Evolutionary conservation across 1,140 invertebrate species (phyloP), one percentile per base, ranked within the genome.

Genomic region (Calliphora vicina): DNA sequence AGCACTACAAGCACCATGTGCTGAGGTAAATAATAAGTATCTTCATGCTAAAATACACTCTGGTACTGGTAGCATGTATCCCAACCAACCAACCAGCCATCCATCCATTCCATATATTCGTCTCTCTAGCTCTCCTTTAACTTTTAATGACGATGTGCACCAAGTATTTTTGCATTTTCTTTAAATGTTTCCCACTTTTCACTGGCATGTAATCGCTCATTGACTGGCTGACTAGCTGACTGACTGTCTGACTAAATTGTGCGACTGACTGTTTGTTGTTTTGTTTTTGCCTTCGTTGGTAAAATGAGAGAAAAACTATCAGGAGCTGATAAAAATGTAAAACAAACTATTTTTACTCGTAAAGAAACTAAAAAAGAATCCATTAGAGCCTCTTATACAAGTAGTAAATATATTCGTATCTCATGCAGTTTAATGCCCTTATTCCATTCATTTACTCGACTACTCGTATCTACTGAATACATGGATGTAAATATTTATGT

Each of bases 401-500:
- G 5, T 35, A 35, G 35, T 35, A n/a, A n/a, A n/a, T n/a, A 8
- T 35, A 35, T n/a, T n/a, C n/a, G 50, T 57, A 57, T 57, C 50
- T 57, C 61, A 25, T 8, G 20, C 61, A 67, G 61, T 67, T 67
- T 67, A 67, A 67, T 67, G 61, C 61, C 61, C 61, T 67, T 67
- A 67, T 67, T 67, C 61, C 20, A 67, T 67, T 23, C 61, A 67
- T 67, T 20, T 67, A 57, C 45, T 57, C 15, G 10, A 35, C 6
- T 10, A 35, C n/a, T n/a, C n/a, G 35, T 23, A 43, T 78, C 4
- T 35, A 23, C 0, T 45, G 23, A 20, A 43, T 78, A n/a, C 42
- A 78, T 78, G 74, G 45, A 45, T 78, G 74, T 78, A 78, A 23
- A 29, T 78, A 78, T 76, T 27, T 74, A 61, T 3, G 57, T 61